Base-by-base conservation (phyloP, 2,888 invertebrate species). In the Selenia dentaria region DNA sequence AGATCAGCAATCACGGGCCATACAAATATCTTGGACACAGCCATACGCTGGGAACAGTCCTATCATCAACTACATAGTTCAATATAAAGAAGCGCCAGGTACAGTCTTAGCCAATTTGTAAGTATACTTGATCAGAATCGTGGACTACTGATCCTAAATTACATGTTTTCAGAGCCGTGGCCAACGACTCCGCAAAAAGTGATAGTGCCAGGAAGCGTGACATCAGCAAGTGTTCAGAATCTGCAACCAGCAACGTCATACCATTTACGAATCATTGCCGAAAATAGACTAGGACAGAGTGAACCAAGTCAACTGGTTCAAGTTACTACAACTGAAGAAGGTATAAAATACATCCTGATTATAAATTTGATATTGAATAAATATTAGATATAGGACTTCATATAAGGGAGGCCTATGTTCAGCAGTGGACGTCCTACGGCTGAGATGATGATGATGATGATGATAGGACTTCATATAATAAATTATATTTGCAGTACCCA, bases 21-120 rank as follows among this genome's bases (percentile, higher is more conserved):
- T 97, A 54, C 95, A 96, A 66, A 92, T 98, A 64, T 95, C 96
- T 0, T 98, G 98, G 98, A 95, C 95, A 18, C 95, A 95, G 59
- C 97, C 97, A 6, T 96, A 96, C 71, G 95, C 96, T 56, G 97
- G 97, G 49, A 97, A 97, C 69, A 96, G 96, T 77, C 96, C 96
- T 14, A 95, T 98, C 54, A 95, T 95, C 50, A 95, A 95, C 76
- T 98, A 97, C 78, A 95, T 96, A 52, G 94, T 98, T 22, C 97
- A 97, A 81, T 97, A 96, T 78, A 98, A 97, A 79, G 94, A 95
- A 70, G 95, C 95, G 49, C 93, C 95, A 88, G 95, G 95, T 95
- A 91, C n/a, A n/a, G n/a, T n/a, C n/a, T n/a, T n/a, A n/a, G n/a
- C n/a, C n/a, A n/a, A n/a, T n/a, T n/a, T n/a, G n/a, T n/a, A n/a